These are phyloP conservation scores for Thaleichthys pacificus DNA, from an alignment of 2,797 vertebrate species.

Conservation along the genomic window DNA sequence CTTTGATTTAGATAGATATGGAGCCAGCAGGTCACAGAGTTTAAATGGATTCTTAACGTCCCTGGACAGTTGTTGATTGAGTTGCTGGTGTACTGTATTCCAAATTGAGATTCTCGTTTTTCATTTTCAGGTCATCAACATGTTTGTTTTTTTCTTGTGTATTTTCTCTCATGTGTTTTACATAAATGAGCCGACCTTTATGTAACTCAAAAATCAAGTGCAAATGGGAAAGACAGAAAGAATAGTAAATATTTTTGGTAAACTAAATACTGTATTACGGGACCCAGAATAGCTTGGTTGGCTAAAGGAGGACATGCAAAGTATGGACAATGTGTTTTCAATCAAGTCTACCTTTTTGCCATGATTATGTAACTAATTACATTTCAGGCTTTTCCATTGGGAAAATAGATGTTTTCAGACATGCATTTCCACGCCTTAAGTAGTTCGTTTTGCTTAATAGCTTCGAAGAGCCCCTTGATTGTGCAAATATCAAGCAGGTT, in stretches of 20 bases:
- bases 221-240: conserved; percentile 39
- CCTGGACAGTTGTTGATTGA: conserved; percentile 65
- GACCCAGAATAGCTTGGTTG: conserved; percentile 52
- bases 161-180: conserved; percentile 47
- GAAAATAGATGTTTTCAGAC: conserved; percentile 64
- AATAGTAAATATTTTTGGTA: conserved; percentile 54
- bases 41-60: conserved; percentile 64
- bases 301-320: conserved; percentile 47
- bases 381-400: conserved; percentile 74
- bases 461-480: conserved; percentile 66
- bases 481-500: conserved; percentile 57
- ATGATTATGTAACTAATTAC: conserved; percentile 73
- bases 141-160: conserved; percentile 3
- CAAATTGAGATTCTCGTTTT: conserved; percentile 41
- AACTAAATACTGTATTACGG: conserved; percentile 55
- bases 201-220: conserved; percentile 50
- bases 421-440: conserved; percentile 73
- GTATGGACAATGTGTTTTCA: conserved; percentile 64
- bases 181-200: conserved; percentile 43
- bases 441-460: conserved; percentile 73
- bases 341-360: conserved; percentile 63
- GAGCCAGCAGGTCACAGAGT: conserved; percentile 64
- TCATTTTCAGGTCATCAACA: conserved; percentile 36
- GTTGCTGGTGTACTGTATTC: conserved; percentile 40
- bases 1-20: conserved; percentile 38